Percentiles rank a stretch among this genome's conserved stretches.
These are phyloP conservation scores for Meriones unguiculatus DNA, from an alignment of 2,113 vertebrate genomes.

Conservation along the genomic window DNA sequence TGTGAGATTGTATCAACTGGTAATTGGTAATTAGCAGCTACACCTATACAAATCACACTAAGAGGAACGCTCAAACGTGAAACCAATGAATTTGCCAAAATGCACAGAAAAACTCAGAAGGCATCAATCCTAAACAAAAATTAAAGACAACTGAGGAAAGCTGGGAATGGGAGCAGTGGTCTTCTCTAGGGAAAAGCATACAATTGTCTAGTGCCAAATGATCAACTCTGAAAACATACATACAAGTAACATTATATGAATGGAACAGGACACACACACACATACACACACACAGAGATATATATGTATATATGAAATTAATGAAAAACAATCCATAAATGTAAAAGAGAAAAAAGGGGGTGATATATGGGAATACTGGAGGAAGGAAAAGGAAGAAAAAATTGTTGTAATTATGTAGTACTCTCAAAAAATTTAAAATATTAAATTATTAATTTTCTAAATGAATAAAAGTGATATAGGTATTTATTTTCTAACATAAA, in stretches of 20 bases:
- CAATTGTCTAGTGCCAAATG: background rate
- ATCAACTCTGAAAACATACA: background rate
- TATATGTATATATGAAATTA: too few species aligned
- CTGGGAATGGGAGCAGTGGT: background rate
- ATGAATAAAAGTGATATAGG: background rate
- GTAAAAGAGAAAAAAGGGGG: background rate
- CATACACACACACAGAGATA: too few species aligned
- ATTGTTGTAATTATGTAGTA: background rate
- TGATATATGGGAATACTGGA: background rate
- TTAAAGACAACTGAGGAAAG: background rate
- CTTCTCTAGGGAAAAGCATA: background rate
- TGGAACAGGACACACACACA: background rate
- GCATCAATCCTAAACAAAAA: background rate
- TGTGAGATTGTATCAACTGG: background rate
- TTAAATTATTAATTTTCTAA: background rate
- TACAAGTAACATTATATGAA: background rate
- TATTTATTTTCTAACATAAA: background rate
- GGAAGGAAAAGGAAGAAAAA: background rate
- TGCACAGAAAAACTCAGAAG: background rate
- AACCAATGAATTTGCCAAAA: background rate
- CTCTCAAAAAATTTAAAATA: background rate
- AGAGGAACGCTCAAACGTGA: background rate
- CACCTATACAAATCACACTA: background rate
- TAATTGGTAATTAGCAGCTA: background rate
- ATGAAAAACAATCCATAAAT: background rate